These are phyloP conservation scores for Eublepharis macularius DNA, from an alignment of 2,113 vertebrate species.

Conservation along the genomic window DNA sequence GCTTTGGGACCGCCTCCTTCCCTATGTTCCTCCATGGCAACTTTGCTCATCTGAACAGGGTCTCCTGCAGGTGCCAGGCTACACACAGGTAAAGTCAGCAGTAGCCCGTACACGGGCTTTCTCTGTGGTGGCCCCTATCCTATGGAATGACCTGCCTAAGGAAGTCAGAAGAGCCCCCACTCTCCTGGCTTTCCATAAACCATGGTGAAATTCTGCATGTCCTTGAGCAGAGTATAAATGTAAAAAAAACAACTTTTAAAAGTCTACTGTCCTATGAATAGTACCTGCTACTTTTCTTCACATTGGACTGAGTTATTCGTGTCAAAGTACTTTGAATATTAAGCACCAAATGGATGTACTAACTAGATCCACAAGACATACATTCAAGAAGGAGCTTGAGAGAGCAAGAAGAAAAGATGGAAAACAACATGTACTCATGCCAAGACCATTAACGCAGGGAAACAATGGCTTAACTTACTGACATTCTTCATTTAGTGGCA, in stretches of 20 bases:
- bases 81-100: no score
- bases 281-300: background rate
- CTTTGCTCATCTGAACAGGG: background rate
- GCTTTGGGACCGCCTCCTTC: no score
- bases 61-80: no score
- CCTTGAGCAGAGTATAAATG: no score
- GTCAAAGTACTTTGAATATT: background rate
- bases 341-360: constrained; percentile 17
- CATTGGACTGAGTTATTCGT: background rate
- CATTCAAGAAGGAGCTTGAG: background rate
- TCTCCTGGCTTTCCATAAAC: no score
- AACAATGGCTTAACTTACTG: constrained; percentile 16
- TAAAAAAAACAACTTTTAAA: no score
- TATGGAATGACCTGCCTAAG: no score
- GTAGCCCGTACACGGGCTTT: no score
- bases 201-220: background rate
- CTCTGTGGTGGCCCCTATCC: no score
- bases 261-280: background rate
- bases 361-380: constrained; percentile 7
- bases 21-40: background rate
- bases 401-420: no score
- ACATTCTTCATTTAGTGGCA: background rate
- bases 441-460: background rate
- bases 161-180: no score
- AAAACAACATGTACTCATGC: background rate